Percentiles rank a stretch among this genome's conserved stretches.
Evolutionary conservation across 2,888 invertebrate species (phyloP).

Genomic region (Tanytarsus gracilentus): DNA sequence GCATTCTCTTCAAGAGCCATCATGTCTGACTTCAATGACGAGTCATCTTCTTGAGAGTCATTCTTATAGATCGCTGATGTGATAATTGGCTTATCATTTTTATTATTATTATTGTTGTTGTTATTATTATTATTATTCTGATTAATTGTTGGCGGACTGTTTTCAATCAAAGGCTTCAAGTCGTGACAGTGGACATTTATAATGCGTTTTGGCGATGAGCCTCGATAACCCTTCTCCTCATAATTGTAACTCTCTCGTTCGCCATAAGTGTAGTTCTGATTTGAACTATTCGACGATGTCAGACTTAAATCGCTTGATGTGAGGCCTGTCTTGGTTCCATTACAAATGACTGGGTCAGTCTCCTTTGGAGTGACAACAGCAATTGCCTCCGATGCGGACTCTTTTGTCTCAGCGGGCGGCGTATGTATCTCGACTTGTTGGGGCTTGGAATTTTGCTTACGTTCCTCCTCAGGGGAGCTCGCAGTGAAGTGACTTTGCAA

Average conservation of each 20-base stretch:
- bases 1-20: neutral
- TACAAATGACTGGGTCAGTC: constrained; percentile 42
- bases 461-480: constrained; percentile 29
- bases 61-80: constrained; percentile 62
- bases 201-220: constrained; percentile 29
- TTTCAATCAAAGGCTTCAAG: constrained; percentile 33
- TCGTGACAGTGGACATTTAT: constrained; percentile 51
- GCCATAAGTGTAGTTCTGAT: constrained; percentile 68
- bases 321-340: constrained; percentile 61
- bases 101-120: no score
- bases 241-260: constrained; percentile 69
- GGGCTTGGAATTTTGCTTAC: constrained; percentile 31
- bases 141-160: constrained; percentile 27
- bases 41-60: constrained; percentile 39
- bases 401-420: constrained; percentile 34
- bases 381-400: no score
- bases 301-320: constrained; percentile 73
- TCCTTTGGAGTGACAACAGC: constrained; percentile 31
- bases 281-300: constrained; percentile 60
- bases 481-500: constrained; percentile 21
- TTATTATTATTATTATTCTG: constrained; percentile 40
- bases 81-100: constrained; percentile 55
- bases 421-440: constrained; percentile 44
- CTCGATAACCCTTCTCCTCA: constrained; percentile 60
- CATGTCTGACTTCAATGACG: constrained; percentile 6